phyloP scores from a whole-genome alignment of 2,888 invertebrate genomes.

The Neocrepidodera transversa region DNA sequence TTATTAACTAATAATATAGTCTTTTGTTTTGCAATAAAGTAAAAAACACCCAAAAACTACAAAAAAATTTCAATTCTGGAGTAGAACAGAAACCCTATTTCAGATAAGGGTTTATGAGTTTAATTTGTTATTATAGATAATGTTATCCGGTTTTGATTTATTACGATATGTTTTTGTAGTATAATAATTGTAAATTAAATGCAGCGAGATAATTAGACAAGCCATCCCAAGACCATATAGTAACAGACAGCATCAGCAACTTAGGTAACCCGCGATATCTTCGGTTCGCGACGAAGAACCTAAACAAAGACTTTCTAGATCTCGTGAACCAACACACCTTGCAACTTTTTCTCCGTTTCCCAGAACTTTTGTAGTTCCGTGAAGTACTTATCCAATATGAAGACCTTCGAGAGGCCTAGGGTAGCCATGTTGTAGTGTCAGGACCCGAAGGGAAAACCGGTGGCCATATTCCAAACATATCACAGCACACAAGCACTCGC shows the following conservation, averaged over 20 bases:
- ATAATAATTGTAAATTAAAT: no score
- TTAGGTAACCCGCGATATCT: constrained; percentile 16
- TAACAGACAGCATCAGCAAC: constrained; percentile 9
- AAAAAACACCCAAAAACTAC: no score
- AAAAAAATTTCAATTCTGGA: no score
- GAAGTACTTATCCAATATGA: constrained; percentile 97
- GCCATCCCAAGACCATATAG: no score
- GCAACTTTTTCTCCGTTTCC: constrained; percentile 94
- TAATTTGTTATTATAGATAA: no score
- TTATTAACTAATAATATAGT: no score
- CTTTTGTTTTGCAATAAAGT: no score
- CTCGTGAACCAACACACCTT: constrained; percentile 72
- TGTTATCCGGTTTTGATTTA: no score
- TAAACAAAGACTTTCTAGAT: constrained; percentile 29
- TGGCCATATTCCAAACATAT: constrained; percentile 55
- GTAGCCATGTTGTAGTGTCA: constrained; percentile 79
- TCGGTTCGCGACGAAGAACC: constrained; percentile 8
- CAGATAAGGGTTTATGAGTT: no score
- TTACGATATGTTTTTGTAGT: no score
- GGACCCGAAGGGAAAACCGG: constrained; percentile 45
- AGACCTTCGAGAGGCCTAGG: constrained; percentile 94
- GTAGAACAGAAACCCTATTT: no score
- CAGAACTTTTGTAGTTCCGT: constrained; percentile 96
- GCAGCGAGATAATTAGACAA: no score
- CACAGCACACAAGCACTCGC: constrained; percentile 34